Evolutionary conservation across 2,113 vertebrate genomes (phyloP).

Genomic region (Helogale parvula): DNA sequence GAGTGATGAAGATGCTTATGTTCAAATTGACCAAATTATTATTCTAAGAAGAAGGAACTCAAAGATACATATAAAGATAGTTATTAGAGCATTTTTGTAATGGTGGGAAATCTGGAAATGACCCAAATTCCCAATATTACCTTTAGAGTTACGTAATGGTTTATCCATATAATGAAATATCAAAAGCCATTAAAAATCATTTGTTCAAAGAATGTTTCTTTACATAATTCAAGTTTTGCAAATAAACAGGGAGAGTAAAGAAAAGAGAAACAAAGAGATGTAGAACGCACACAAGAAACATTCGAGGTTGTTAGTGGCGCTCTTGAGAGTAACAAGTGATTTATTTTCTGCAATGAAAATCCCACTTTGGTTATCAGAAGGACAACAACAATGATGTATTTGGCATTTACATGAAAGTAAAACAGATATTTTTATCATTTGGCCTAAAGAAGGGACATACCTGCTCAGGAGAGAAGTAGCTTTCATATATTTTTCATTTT

Average conservation of each 20-base stretch:
- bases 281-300: background rate
- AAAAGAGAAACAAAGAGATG: background rate
- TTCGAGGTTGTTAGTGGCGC: background rate
- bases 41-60: background rate
- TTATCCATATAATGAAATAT: background rate
- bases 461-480: background rate
- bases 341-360: constrained; percentile 19
- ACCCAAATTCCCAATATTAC: background rate
- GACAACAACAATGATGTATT: background rate
- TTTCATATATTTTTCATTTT: background rate
- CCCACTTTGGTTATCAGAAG: background rate
- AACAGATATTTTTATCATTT: background rate
- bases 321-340: background rate
- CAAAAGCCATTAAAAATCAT: background rate
- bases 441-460: background rate
- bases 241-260: background rate
- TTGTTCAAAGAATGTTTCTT: background rate
- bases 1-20: background rate
- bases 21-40: background rate
- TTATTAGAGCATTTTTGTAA: background rate
- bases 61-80: background rate
- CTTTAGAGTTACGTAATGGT: background rate
- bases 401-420: background rate
- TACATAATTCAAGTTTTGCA: background rate
- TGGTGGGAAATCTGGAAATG: background rate